Percentiles rank a stretch among this genome's conserved stretches.
These are phyloP conservation scores for Cephonodes hylas DNA, from an alignment of 2,888 invertebrate genomes.

Conservation along the genomic window DNA sequence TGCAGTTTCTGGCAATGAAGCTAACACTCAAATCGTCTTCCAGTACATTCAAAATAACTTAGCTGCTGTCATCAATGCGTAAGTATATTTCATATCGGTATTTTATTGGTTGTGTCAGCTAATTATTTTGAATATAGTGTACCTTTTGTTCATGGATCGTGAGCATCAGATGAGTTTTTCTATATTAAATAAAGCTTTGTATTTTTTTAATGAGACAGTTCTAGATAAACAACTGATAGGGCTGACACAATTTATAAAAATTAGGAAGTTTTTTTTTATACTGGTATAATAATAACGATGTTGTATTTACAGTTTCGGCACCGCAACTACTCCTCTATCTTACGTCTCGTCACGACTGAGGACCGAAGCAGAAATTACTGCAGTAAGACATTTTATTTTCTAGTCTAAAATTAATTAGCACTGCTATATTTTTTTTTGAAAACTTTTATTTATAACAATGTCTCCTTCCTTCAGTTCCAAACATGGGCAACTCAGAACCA, in stretches of 20 bases:
- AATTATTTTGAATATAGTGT: too few relatives aligned
- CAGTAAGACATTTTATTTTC: conserved; percentile 37
- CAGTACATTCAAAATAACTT: conserved; percentile 65
- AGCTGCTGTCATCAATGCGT: conserved; percentile 47
- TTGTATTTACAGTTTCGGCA: conserved; percentile 48
- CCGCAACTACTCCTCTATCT: conserved; percentile 45
- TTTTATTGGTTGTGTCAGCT: too few relatives aligned
- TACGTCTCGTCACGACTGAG: conserved; percentile 59
- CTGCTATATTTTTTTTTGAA: not conserved
- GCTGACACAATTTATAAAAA: too few relatives aligned
- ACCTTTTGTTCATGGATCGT: too few relatives aligned
- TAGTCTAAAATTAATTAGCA: not conserved
- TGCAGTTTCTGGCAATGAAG: conserved; percentile 78
- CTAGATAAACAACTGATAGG: too few relatives aligned
- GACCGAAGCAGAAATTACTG: conserved; percentile 36
- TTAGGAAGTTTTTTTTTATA: too few relatives aligned
- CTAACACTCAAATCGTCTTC: conserved; percentile 79
- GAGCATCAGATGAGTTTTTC: too few relatives aligned
- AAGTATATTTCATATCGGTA: too few relatives aligned
- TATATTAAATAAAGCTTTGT: too few relatives aligned
- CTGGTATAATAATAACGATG: not conserved
- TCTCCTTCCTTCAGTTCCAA: conserved; percentile 58
- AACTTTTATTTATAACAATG: not conserved
- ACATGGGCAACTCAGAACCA: conserved; percentile 47
- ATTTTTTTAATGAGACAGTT: too few relatives aligned